Base-by-base conservation (phyloP, 2,888 invertebrate species). In the Gymnosoma rotundatum region DNA sequence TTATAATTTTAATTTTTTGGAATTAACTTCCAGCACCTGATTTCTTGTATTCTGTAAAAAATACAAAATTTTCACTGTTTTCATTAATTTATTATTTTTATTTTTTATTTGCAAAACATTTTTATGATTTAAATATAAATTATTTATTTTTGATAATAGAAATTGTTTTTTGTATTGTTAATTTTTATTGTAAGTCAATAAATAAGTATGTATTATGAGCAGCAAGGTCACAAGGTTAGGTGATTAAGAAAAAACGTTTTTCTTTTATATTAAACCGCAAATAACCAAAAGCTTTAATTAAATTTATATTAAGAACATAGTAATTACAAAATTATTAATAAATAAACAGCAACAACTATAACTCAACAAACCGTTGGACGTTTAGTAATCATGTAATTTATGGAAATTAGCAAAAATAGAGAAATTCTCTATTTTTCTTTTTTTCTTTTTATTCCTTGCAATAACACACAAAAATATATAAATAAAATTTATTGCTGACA, bases 161-260 rank as follows among this genome's bases (percentile, higher is more conserved):
- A 12, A 42, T 12, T 12, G 48, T 48, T 12, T 48, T 25, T 21
- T 8, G 36, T 54, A 52, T 6, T 70, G 63, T 70, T 81, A 75
- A 81, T 16, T 38, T 25, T 9, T 20, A 36, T 1, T 63, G 63
- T 36, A 21, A 9, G 25, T 48, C 18, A 54, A 42, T 32, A 38
- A 52, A 61, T 42, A 0, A n/a, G 25, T 64, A 50, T 25, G 14
- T 42, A 25, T 69, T 66, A 67, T 32, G 20, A 54, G 32, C 25
- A 25, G 61, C 74, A 72, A 76, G 81, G 81, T 82, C 75, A 82
- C 76, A 70, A 64, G 48, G 81, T 50, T 52, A 76, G 75, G 56
- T 70, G 64, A 81, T 58, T 58, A 42, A 18, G 36, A 63, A 79
- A 38, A 58, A 25, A 60, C 3, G 32, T 2, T 70, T 20, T 36